phyloP scores from a whole-genome alignment of 2,888 invertebrate species.

The Periphyllus acericola region DNA sequence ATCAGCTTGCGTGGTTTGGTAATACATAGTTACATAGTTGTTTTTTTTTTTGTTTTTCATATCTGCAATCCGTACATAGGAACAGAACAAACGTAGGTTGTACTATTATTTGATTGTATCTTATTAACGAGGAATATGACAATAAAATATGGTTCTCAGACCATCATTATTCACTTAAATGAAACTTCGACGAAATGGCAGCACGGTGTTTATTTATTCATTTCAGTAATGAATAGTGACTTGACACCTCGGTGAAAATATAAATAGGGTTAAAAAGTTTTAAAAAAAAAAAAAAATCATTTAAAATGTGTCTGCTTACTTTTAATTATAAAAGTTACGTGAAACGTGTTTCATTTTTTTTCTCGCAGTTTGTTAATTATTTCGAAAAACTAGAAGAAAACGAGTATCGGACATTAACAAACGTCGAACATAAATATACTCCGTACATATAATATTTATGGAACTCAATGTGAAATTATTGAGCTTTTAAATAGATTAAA shows the following conservation, averaged over 20 bases:
- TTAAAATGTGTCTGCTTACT: constrained; percentile 28
- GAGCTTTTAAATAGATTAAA: constrained; percentile 53
- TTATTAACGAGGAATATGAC: no score
- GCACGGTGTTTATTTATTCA: neutral
- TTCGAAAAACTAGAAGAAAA: constrained; percentile 13
- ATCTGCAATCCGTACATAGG: no score
- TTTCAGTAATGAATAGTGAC: constrained; percentile 25
- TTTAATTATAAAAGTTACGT: constrained; percentile 48
- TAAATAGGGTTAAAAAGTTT: constrained; percentile 23
- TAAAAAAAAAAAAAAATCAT: constrained; percentile 10
- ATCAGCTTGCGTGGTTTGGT: no score
- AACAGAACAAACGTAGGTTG: no score
- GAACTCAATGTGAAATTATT: constrained; percentile 29
- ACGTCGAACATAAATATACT: neutral
- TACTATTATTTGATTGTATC: no score
- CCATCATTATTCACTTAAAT: no score
- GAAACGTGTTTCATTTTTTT: neutral
- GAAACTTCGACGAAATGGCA: neutral
- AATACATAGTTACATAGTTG: no score
- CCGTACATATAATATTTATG: constrained; percentile 28
- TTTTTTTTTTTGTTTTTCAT: no score
- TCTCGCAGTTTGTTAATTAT: constrained; percentile 21
- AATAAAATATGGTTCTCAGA: no score
- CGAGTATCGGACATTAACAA: constrained; percentile 4
- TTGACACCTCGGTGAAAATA: neutral